Evolutionary conservation across 2,113 vertebrate species (phyloP), one percentile per base, ranked within the genome.

Genomic region (Numenius arquata): DNA sequence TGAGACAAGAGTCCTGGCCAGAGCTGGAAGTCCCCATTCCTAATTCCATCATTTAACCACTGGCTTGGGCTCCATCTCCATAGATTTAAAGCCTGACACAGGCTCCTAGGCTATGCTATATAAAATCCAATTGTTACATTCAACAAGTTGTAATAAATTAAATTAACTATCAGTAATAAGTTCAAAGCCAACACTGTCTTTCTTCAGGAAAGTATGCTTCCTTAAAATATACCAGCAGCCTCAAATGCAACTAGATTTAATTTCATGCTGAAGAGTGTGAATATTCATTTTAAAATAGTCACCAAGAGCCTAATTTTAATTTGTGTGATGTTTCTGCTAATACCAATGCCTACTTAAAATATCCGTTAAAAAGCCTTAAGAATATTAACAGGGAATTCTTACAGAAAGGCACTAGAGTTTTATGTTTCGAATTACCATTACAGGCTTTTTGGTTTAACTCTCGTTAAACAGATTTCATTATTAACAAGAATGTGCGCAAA

Each of bases 271-370:
- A 97, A 97, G 84, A 81, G 87, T 96, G 75, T 94, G 96, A 95
- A 85, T 97, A 97, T 97, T 98, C 90, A 98, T 98, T 98, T 95
- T 88, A 91, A 97, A 97, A 96, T 97, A 97, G 97, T 97, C 97
- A 97, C 85, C 67, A 43, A 96, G 97, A 98, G 97, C 89, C 96
- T 97, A 95, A 98, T 98, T 98, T 98, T 98, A 97, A 98, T 98
- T 98, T 98, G 96, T 97, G 97, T 97, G 96, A 95, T 97, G 95
- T 97, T 98, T 96, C 97, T 97, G 95, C 93, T 98, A 96, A 98
- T 97, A 95, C 84, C 85, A 94, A 94, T 95, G 78, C 86, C 96
- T 95, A 89, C 95, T 97, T 98, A 96, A 97, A 98, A 75, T 93
- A 96, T 55, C 96, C 72, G 43, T 97, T 97, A 94, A 97, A 98